Percentiles rank a stretch among this genome's conserved stretches.
Evolutionary conservation across 2,888 invertebrate genomes (phyloP).

Genomic region (Ophion ventricosus): DNA sequence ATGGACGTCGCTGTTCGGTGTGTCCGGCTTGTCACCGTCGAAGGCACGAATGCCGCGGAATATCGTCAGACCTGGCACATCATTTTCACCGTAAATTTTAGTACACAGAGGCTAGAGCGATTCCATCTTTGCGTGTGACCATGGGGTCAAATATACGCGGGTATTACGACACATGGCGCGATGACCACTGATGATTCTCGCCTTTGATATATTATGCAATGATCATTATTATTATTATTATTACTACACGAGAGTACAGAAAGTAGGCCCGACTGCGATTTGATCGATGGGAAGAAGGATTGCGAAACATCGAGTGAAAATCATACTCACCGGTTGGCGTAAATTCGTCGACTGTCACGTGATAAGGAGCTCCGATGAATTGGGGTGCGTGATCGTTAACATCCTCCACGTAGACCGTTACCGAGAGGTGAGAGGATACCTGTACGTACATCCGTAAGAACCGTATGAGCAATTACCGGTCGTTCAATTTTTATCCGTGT

Average conservation of each 20-base stretch:
- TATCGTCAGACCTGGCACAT: slow-evolving; percentile 89
- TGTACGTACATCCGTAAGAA: slow-evolving; percentile 80
- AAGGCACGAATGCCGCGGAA: slow-evolving; percentile 92
- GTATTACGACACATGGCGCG: too few species aligned
- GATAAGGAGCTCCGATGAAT: slow-evolving; percentile 91
- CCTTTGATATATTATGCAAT: not conserved
- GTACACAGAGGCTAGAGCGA: too few species aligned
- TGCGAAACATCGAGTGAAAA: not conserved
- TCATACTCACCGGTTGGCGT: slow-evolving; percentile 88
- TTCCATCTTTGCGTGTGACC: not conserved
- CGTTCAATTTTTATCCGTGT: not conserved
- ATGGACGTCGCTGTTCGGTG: slow-evolving; percentile 93
- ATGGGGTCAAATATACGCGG: not conserved
- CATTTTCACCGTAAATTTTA: slow-evolving; percentile 25
- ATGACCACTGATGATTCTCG: not conserved
- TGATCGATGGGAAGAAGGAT: not conserved
- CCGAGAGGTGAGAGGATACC: slow-evolving; percentile 92
- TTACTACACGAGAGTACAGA: slow-evolving; percentile 16
- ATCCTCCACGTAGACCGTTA: slow-evolving; percentile 95
- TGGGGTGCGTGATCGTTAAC: slow-evolving; percentile 93
- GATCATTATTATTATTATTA: not conserved
- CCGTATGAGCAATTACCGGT: not conserved
- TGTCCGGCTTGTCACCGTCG: slow-evolving; percentile 94
- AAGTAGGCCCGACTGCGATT: not conserved
- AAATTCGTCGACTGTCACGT: slow-evolving; percentile 91